Percentiles rank a stretch among this genome's conserved stretches.
Conservation (phyloP, 2,797 vertebrate species). For the Phataginus tricuspis region DNA sequence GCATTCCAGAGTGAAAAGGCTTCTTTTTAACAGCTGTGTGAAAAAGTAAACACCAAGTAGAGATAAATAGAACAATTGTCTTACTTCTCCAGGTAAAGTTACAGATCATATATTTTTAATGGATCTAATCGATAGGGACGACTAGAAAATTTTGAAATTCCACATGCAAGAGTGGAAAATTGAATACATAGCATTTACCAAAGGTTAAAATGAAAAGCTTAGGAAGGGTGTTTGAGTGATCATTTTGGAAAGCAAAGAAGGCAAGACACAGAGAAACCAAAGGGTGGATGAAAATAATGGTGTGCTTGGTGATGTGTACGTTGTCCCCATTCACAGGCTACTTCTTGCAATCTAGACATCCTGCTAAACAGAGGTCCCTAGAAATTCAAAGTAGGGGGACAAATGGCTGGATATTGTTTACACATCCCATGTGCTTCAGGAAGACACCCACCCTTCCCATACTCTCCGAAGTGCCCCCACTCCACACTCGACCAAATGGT, state of each 20-base stretch:
- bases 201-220: neutral
- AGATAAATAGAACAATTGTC: neutral
- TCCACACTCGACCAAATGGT: conserved; percentile 13
- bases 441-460: conserved; percentile 70
- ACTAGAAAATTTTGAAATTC: neutral
- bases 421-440: conserved; percentile 54
- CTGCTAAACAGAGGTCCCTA: neutral
- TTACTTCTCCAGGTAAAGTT: neutral
- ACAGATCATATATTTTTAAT: neutral
- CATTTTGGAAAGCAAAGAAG: neutral
- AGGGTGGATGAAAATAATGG: neutral
- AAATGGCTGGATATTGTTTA: conserved; percentile 59
- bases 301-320: fast-evolving
- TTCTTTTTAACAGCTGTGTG: neutral
- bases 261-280: neutral
- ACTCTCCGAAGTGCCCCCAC: conserved; percentile 3
- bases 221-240: neutral
- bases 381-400: neutral
- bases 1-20: neutral
- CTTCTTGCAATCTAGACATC: neutral
- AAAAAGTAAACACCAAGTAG: neutral
- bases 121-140: neutral
- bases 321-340: neutral
- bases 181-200: neutral
- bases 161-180: neutral